Evolutionary conservation across 1,140 invertebrate species (phyloP).

Genomic region (Phthorimaea operculella): DNA sequence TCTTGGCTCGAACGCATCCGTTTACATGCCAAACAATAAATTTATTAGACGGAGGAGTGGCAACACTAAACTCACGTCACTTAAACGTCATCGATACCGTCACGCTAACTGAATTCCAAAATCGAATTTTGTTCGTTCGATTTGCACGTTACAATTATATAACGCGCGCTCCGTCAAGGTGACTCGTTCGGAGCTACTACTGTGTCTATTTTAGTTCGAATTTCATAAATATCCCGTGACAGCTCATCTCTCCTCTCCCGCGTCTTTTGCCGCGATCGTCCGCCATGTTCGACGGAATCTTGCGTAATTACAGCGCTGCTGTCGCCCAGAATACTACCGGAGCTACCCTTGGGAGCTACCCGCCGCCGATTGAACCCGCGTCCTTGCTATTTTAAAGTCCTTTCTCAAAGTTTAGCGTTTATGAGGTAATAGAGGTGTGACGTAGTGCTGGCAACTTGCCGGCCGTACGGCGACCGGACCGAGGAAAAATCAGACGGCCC

Average conservation of each 20-base stretch:
- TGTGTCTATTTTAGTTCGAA: slow-evolving; percentile 63
- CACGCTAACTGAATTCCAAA: slow-evolving; percentile 7
- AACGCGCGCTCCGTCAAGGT: slow-evolving; percentile 57
- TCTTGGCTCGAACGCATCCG: slow-evolving; percentile 67
- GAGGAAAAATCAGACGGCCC: slow-evolving; percentile 42
- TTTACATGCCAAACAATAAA: slow-evolving; percentile 69
- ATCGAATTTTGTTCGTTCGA: slow-evolving; percentile 24
- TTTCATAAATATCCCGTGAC: slow-evolving; percentile 66
- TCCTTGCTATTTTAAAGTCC: slow-evolving; percentile 66
- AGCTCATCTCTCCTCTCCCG: slow-evolving; percentile 61
- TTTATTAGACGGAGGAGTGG: slow-evolving; percentile 66
- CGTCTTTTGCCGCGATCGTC: slow-evolving; percentile 48
- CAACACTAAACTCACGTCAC: slow-evolving; percentile 51
- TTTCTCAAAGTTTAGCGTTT: slow-evolving; percentile 60
- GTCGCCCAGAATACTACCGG: slow-evolving; percentile 30
- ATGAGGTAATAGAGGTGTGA: slow-evolving; percentile 60
- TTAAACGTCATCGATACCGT: slow-evolving; percentile 54
- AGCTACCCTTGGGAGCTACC: slow-evolving; percentile 16
- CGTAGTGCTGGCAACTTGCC: slow-evolving; percentile 51
- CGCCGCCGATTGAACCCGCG: slow-evolving; percentile 26
- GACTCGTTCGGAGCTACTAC: slow-evolving; percentile 57
- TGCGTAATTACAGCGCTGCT: slow-evolving; percentile 51
- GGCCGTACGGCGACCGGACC: slow-evolving; percentile 36
- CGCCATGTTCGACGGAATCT: slow-evolving; percentile 47
- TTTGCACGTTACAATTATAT: slow-evolving; percentile 41